Base-by-base conservation (phyloP, 2,888 invertebrate species). In the Antheraea yamamai region DNA sequence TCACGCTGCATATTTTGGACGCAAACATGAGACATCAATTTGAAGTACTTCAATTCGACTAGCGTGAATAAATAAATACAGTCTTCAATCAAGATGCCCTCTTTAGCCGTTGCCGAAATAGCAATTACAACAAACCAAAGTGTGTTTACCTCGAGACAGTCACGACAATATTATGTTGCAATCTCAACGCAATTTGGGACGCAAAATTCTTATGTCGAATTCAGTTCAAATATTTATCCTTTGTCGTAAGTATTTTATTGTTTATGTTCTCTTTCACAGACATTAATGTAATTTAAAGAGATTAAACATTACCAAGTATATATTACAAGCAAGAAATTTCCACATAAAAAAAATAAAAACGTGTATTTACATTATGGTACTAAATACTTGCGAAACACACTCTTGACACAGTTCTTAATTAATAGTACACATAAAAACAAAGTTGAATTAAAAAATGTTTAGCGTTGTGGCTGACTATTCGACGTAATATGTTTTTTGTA, bases 91-190 rank as follows among this genome's bases (percentile, higher is more conserved):
- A 30, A 66, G 64, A 66, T 66, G 23, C 23, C 23, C 61, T 61
- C 68, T 68, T 70, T 70, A 70, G 7, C 0, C 39, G 3, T 18
- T 70, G 14, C 39, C 79, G 73, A 75, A 82, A 80, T 75, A 52
- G 20, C 61, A 78, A 80, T 80, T 78, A 84, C 82, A 77, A 79
- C 77, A 71, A 76, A 71, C 52, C 77, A 76, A 77, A 75, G 71
- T 75, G 30, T 72, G 51, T 75, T 66, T 66, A 66, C 26, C 23
- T 23, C 61, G 16, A 66, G 14, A 66, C 47, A 47, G 58, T 68
- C 66, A 35, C 47, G 71, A 73, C 71, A 73, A 71, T 73, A 73
- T 75, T 68, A 26, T 73, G 73, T 73, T 39, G 75, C 75, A 75
- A 75, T 47, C 58, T 68, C 39, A 70, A 55, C 70, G 73, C n/a